Percentiles rank a stretch among this genome's conserved stretches.
Conservation (phyloP, 2,113 vertebrate species). For the Siniperca knerii region DNA sequence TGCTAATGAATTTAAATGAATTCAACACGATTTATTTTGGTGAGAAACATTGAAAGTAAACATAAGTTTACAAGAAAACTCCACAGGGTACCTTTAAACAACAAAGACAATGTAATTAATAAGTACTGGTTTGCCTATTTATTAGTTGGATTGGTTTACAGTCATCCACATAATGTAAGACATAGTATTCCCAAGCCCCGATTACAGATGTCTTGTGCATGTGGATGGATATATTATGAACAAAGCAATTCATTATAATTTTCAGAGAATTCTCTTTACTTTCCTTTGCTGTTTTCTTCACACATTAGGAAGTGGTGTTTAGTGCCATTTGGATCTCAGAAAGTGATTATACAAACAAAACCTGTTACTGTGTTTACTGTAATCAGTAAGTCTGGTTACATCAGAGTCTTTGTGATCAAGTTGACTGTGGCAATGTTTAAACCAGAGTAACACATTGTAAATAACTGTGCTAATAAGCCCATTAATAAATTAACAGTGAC, state of each 20-base stretch:
- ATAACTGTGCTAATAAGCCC: slow-evolving; percentile 45
- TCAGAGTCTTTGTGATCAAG: slow-evolving; percentile 1
- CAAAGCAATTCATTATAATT: neutral
- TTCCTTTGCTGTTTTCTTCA: slow-evolving; percentile 3
- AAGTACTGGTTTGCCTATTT: neutral
- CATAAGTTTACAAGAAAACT: slow-evolving; percentile 4
- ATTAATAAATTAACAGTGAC: neutral
- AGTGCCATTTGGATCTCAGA: neutral
- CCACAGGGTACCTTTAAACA: slow-evolving; percentile 49
- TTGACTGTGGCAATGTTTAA: neutral
- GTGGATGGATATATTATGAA: slow-evolving; percentile 18
- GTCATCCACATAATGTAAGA: neutral
- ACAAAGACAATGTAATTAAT: neutral
- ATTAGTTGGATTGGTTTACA: slow-evolving; percentile 21
- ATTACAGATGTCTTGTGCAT: neutral
- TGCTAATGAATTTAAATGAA: neutral
- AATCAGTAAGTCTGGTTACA: neutral
- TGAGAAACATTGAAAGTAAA: neutral
- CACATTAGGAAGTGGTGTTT: neutral
- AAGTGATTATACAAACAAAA: slow-evolving; percentile 7
- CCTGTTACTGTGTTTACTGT: neutral
- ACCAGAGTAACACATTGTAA: slow-evolving; percentile 39
- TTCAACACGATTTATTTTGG: neutral
- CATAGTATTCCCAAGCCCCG: neutral
- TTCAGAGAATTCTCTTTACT: neutral